Base-by-base conservation (phyloP, 2,888 invertebrate genomes). In the Drosophila vallismaia region DNA sequence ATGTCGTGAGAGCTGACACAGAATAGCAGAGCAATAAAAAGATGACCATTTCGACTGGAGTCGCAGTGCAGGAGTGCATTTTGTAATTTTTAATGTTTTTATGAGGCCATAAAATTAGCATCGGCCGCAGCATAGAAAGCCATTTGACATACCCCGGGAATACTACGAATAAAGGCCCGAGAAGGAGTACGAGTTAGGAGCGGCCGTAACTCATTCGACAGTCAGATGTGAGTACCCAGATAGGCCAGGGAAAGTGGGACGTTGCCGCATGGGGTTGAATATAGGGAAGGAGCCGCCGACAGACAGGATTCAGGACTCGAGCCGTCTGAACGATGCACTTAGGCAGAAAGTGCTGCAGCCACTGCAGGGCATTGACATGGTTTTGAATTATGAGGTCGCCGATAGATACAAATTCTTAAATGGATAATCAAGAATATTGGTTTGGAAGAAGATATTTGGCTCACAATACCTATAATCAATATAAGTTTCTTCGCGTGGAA, bases 71-170 rank as follows among this genome's bases (percentile, higher is more conserved):
- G 19, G 19, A 19, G 19, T 19, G 19, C 53, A 46, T 67, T 55
- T 68, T 75, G 67, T 71, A 75, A 82, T 79, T 79, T 81, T 86
- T 70, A 85, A 79, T 82, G 80, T 72, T 78, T 83, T 83, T 86
- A 84, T 70, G 83, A 81, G 82, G 81, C 70, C 71, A 84, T 84
- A 86, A 84, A 86, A 86, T 83, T 72, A 83, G 68, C 60, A 58
- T 24, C 50, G 4, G 14, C 49, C 26, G n/a, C 50, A 33, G 26
- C 33, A 40, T 3, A 28, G 46, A 38, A 26, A 38, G 29, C 36
- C 45, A 19, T 44, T 14, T 19, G 28, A 66, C 52, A 60, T 54
- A 38, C 28, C 46, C 19, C 19, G 66, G 33, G 49, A 60, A 62
- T 55, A 53, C 24, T 55, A 26, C 6, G 28, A 40, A 7, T 28